phyloP scores from a whole-genome alignment of 2,888 invertebrate species.

The Ceriagrion tenellum region DNA sequence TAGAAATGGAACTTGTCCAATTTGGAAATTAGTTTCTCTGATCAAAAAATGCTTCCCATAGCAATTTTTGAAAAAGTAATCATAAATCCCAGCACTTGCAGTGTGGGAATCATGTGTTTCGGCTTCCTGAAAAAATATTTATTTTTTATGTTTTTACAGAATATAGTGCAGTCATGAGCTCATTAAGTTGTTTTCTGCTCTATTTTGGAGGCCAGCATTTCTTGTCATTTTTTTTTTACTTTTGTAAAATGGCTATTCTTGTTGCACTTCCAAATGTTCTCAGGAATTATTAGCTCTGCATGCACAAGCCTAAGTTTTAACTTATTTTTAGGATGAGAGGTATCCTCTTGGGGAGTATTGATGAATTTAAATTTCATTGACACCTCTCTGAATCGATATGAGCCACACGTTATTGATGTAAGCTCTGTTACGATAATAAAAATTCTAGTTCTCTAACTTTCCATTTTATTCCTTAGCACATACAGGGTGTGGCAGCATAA shows the following conservation, averaged over 20 bases:
- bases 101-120: not conserved
- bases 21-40: not conserved
- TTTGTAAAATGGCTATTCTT: not conserved
- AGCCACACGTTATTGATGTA: not conserved
- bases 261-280: not conserved
- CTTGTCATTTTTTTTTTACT: not conserved
- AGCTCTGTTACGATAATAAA: not conserved
- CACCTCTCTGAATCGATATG: not conserved
- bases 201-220: not conserved
- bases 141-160: not conserved
- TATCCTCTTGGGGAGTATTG: not conserved
- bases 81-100: not conserved
- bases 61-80: not conserved
- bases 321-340: not conserved
- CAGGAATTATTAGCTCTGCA: not conserved
- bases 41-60: not conserved
- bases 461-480: not conserved
- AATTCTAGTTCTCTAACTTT: not conserved
- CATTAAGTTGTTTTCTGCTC: not conserved
- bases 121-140: not conserved
- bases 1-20: not conserved
- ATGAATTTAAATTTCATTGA: not conserved
- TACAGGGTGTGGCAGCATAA: no score
- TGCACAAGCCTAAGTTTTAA: no score
- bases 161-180: not conserved